phyloP scores from a whole-genome alignment of 2,888 invertebrate genomes.

The Troides aeacus region DNA sequence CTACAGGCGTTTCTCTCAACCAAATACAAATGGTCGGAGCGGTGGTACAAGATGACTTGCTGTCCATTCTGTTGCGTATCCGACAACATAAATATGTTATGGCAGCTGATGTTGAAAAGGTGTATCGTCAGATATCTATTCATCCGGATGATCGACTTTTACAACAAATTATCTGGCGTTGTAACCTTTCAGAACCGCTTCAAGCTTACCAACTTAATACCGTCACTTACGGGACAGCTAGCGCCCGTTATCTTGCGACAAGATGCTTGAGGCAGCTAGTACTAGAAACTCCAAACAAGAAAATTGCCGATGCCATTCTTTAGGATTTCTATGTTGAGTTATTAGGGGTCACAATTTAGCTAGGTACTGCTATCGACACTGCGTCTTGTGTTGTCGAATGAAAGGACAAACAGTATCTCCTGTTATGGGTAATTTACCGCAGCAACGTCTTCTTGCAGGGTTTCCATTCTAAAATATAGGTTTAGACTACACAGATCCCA shows the following conservation, averaged over 20 bases:
- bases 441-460: background rate
- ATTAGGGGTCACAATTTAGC: too few species aligned
- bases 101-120: slow-evolving; percentile 37
- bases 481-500: background rate
- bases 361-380: background rate
- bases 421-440: background rate
- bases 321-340: too few species aligned
- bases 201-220: too few species aligned
- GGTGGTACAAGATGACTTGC: slow-evolving; percentile 35
- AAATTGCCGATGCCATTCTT: too few species aligned
- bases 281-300: too few species aligned
- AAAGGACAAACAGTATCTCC: background rate
- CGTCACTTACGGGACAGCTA: too few species aligned
- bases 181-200: too few species aligned
- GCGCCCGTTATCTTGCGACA: too few species aligned
- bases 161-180: too few species aligned
- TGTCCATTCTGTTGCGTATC: slow-evolving; percentile 36
- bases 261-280: too few species aligned
- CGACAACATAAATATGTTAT: slow-evolving; percentile 33
- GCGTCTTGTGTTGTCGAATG: background rate
- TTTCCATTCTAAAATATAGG: background rate
- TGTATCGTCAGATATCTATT: slow-evolving; percentile 32
- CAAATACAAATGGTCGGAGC: slow-evolving; percentile 32
- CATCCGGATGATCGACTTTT: too few species aligned
- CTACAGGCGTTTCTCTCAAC: too few species aligned